These are phyloP conservation scores for Hololepta plana DNA, from an alignment of 2,888 invertebrate species.

Conservation along the genomic window DNA sequence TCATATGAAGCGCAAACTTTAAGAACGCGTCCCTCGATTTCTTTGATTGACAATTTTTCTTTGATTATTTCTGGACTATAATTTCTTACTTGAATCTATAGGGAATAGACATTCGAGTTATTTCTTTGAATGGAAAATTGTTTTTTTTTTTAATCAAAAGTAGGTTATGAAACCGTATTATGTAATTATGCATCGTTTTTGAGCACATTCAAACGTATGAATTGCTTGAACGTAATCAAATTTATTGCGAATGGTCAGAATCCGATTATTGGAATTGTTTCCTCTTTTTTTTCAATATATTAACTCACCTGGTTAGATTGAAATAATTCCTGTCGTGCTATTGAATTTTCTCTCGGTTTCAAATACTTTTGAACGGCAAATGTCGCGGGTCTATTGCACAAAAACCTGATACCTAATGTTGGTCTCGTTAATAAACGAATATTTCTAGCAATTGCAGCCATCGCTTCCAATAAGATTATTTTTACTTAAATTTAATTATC, in stretches of 20 bases:
- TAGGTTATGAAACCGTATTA: too few species aligned
- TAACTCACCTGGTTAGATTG: conserved; percentile 15
- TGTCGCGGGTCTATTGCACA: conserved; percentile 12
- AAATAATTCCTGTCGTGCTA: conserved; percentile 8
- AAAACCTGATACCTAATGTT: conserved; percentile 11
- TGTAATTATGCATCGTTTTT: too few species aligned
- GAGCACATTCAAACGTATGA: too few species aligned
- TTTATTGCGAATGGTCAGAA: too few species aligned
- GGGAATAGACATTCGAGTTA: not conserved
- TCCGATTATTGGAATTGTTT: too few species aligned
- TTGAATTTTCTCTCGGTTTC: conserved; percentile 8
- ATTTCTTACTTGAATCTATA: conserved; percentile 14
- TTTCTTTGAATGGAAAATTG: too few species aligned
- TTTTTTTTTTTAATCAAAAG: too few species aligned
- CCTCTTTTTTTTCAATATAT: too few species aligned
- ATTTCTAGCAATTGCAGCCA: conserved; percentile 15
- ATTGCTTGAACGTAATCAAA: too few species aligned
- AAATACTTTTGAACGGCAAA: conserved; percentile 12
- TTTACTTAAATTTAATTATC: too few species aligned
- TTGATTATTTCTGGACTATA: conserved; percentile 24
- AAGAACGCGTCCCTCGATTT: conserved; percentile 65
- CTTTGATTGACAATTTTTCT: conserved; percentile 37
- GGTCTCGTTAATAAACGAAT: conserved; percentile 13
- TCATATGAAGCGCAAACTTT: conserved; percentile 79
- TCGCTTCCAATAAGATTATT: conserved; percentile 10